Conservation (phyloP, 2,888 invertebrate genomes). For the Malacosoma neustria region DNA sequence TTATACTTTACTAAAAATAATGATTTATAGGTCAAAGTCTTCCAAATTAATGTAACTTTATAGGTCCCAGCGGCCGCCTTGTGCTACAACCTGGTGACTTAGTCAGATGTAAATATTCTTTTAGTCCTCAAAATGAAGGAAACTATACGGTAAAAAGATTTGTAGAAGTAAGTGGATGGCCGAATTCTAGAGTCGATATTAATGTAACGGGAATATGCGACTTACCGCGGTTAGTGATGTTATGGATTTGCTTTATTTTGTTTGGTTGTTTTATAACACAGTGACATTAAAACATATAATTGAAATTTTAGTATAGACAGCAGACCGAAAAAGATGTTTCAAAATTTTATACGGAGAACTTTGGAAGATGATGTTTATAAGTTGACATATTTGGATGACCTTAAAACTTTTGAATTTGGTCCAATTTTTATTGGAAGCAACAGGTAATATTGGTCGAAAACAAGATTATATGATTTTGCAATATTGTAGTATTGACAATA, state of each 20-base stretch:
- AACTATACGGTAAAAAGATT: conserved; percentile 48
- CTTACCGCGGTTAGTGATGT: conserved; percentile 42
- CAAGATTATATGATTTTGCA: not conserved
- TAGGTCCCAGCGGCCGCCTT: conserved; percentile 35
- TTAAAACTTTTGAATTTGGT: conserved; percentile 58
- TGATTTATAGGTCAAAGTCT: too few relatives aligned
- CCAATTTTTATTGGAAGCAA: conserved; percentile 53
- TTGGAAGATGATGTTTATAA: conserved; percentile 51
- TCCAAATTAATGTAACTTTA: too few relatives aligned
- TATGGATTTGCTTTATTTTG: too few relatives aligned
- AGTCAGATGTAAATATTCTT: conserved; percentile 58
- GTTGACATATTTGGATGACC: conserved; percentile 55
- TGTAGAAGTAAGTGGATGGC: conserved; percentile 63
- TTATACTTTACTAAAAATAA: not conserved
- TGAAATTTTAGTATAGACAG: conserved; percentile 46
- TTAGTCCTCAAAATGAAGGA: conserved; percentile 54
- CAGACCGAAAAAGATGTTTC: conserved; percentile 65
- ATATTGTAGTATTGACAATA: not conserved
- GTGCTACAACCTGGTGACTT: conserved; percentile 54
- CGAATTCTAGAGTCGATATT: conserved; percentile 49
- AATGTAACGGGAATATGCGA: conserved; percentile 53
- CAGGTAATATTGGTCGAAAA: conserved; percentile 26
- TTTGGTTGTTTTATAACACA: too few relatives aligned
- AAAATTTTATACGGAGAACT: conserved; percentile 51
- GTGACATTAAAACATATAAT: too few relatives aligned